Conservation (phyloP, 1,140 invertebrate species). For the Drosophila pallidifrons region DNA sequence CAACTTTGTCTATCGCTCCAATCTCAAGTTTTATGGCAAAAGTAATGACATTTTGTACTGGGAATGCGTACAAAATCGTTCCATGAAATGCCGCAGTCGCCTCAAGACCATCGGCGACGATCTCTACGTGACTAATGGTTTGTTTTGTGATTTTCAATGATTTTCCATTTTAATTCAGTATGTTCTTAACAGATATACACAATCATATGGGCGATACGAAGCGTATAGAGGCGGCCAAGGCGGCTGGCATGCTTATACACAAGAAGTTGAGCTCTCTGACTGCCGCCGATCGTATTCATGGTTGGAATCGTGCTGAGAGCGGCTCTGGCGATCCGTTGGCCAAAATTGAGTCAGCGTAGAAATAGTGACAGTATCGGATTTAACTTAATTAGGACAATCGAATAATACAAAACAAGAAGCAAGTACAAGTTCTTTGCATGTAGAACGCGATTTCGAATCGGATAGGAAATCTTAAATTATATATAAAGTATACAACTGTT, state of each 20-base stretch:
- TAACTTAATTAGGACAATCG: conserved; percentile 32
- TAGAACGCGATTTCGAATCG: not conserved
- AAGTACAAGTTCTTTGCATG: conserved; percentile 2
- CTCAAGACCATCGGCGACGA: conserved; percentile 83
- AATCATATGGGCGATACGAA: conserved; percentile 74
- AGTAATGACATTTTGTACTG: conserved; percentile 79
- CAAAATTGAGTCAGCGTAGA: conserved; percentile 35
- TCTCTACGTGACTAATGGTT: conserved; percentile 84
- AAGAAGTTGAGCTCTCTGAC: conserved; percentile 76
- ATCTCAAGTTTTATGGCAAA: conserved; percentile 79
- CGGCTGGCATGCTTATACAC: conserved; percentile 72
- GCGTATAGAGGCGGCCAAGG: conserved; percentile 69
- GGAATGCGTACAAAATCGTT: conserved; percentile 84
- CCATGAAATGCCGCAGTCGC: conserved; percentile 80
- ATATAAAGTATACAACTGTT: not conserved
- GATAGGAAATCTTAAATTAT: not conserved
- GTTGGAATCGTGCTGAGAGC: conserved; percentile 48
- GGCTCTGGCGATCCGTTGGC: conserved; percentile 24
- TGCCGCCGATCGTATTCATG: conserved; percentile 57
- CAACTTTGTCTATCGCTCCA: conserved; percentile 83
- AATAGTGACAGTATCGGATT: not conserved
- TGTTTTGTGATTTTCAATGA: not conserved
- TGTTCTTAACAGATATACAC: conserved; percentile 67
- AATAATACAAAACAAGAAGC: conserved; percentile 8
- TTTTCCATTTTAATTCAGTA: not conserved